Evolutionary conservation across 2,113 vertebrate genomes (phyloP).

Genomic region (Oreochromis aureus): DNA sequence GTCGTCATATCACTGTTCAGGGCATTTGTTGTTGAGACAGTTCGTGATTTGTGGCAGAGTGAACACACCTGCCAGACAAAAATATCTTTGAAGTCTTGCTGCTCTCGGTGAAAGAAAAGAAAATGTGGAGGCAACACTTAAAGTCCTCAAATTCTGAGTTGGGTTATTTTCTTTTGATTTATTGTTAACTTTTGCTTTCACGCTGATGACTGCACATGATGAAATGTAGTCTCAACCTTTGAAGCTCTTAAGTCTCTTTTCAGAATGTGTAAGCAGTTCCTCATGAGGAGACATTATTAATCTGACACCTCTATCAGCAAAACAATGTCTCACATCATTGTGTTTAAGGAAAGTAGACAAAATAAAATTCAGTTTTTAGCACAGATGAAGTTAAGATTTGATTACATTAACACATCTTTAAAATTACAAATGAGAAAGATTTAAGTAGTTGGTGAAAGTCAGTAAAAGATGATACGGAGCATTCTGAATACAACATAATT

Average conservation of each 20-base stretch:
- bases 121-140: background rate
- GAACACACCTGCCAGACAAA: conserved; percentile 4
- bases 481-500: background rate
- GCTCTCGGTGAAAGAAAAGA: background rate
- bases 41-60: conserved; percentile 1
- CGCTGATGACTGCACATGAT: background rate
- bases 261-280: background rate
- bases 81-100: conserved; percentile 2
- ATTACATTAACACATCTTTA: background rate
- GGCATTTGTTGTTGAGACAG: background rate
- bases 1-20: background rate
- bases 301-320: background rate
- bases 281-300: background rate
- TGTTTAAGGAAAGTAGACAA: background rate
- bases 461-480: background rate
- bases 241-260: background rate
- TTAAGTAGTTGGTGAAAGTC: background rate
- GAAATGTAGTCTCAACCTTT: background rate
- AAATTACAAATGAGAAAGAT: background rate
- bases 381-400: background rate
- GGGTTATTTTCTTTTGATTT: background rate
- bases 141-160: background rate
- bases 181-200: background rate
- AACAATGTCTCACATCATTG: background rate
- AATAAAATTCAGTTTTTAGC: background rate